Evolutionary conservation across 2,888 invertebrate genomes (phyloP).

Genomic region (Tubulanus polymorphus): DNA sequence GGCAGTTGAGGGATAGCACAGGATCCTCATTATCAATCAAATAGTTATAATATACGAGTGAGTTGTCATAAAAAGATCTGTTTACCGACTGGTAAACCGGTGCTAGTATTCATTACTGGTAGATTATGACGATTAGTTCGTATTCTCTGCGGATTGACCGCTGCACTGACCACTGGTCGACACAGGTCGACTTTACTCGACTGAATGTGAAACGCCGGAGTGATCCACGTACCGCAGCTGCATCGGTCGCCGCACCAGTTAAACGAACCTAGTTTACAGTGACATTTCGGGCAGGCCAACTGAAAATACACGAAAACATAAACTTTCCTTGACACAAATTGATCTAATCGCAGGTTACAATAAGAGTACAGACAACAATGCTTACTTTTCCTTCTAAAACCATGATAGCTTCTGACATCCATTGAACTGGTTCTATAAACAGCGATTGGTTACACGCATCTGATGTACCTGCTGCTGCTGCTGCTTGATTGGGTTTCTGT

Average conservation of each 20-base stretch:
- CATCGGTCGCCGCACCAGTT: constrained; percentile 89
- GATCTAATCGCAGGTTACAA: background rate
- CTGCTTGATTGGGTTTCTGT: background rate
- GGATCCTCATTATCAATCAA: too few species aligned
- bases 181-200: constrained; percentile 88
- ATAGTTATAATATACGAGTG: too few species aligned
- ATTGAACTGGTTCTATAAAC: constrained; percentile 84
- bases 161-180: too few species aligned
- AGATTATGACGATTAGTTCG: too few species aligned
- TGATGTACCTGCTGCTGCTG: background rate
- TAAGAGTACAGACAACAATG: background rate
- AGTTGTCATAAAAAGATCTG: too few species aligned
- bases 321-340: background rate
- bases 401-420: constrained; percentile 76
- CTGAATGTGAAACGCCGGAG: constrained; percentile 86
- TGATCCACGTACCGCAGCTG: constrained; percentile 83
- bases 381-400: constrained; percentile 75
- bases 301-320: constrained; percentile 22
- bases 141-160: too few species aligned
- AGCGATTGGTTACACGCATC: constrained; percentile 67
- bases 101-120: too few species aligned
- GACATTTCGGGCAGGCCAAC: constrained; percentile 72
- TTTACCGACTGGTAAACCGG: too few species aligned
- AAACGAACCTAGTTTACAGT: constrained; percentile 79
- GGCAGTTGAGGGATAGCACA: too few species aligned